Conservation (phyloP, 2,888 invertebrate species). For the Tupiocoris notatus region DNA sequence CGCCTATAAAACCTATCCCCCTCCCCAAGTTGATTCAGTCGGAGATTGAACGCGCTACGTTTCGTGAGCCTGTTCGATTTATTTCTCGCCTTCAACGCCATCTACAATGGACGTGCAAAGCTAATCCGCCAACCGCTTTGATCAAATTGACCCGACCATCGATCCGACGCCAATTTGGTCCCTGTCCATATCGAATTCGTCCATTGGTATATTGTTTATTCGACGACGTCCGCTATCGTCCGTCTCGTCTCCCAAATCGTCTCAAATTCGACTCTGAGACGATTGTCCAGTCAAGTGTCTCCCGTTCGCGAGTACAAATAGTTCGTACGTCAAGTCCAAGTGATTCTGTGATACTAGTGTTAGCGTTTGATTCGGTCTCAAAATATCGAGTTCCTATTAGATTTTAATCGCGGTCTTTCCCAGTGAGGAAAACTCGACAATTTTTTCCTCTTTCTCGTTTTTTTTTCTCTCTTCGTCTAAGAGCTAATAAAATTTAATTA, state of each 20-base stretch:
- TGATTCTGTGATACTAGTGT: constrained; percentile 35
- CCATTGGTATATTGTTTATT: too few species aligned
- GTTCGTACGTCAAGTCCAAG: not conserved
- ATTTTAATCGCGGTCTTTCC: not conserved
- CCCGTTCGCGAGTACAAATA: constrained; percentile 29
- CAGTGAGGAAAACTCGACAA: constrained; percentile 4
- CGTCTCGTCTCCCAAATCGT: too few species aligned
- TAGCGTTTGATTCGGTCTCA: constrained; percentile 8
- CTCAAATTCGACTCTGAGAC: not conserved
- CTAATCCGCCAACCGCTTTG: not conserved
- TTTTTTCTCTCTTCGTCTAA: not conserved
- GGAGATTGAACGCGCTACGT: constrained; percentile 33
- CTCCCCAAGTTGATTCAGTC: constrained; percentile 15
- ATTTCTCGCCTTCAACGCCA: not conserved
- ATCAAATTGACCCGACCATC: not conserved
- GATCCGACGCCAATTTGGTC: not conserved
- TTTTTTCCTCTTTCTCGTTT: not conserved
- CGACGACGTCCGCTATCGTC: too few species aligned
- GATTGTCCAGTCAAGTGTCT: constrained; percentile 1
- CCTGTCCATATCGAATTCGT: not conserved
- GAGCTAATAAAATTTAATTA: not conserved
- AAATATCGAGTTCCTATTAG: constrained; percentile 35
- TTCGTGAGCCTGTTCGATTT: constrained; percentile 22
- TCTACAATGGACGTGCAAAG: not conserved
- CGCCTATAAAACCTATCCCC: constrained; percentile 2